Conservation (phyloP, 2,888 invertebrate genomes). For the Cantharis lateralis region DNA sequence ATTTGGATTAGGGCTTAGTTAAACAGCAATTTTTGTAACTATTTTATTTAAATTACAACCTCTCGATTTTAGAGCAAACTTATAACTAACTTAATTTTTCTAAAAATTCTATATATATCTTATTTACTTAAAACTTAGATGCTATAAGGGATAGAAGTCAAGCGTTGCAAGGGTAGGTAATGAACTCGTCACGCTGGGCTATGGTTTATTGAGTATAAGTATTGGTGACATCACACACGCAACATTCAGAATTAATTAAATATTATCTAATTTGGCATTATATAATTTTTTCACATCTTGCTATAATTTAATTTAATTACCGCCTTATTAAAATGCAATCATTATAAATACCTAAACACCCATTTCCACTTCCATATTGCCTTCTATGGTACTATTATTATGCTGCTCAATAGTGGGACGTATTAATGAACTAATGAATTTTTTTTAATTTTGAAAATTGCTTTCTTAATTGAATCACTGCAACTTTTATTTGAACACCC, state of each 20-base stretch:
- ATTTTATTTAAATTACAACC: too few species aligned
- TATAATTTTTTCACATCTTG: background rate
- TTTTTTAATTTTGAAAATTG: background rate
- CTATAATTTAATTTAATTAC: background rate
- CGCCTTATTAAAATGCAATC: background rate
- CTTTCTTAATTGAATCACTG: background rate
- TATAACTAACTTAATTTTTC: too few species aligned
- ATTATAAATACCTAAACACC: background rate
- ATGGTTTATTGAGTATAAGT: too few species aligned
- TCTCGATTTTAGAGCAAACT: too few species aligned
- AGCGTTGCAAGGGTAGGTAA: too few species aligned
- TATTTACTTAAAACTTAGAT: too few species aligned
- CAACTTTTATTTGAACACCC: background rate
- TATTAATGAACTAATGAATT: background rate
- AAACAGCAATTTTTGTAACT: too few species aligned
- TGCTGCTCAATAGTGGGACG: background rate
- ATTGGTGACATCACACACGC: too few species aligned
- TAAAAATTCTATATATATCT: too few species aligned
- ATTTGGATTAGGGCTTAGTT: too few species aligned
- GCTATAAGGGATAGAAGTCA: too few species aligned
- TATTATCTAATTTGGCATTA: background rate
- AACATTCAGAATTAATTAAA: background rate
- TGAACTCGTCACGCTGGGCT: too few species aligned
- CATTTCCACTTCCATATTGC: background rate
- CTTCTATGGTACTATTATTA: background rate